Evolutionary conservation across 2,113 vertebrate species (phyloP), one percentile per base, ranked within the genome.

Genomic region (Dipodomys ordii): DNA sequence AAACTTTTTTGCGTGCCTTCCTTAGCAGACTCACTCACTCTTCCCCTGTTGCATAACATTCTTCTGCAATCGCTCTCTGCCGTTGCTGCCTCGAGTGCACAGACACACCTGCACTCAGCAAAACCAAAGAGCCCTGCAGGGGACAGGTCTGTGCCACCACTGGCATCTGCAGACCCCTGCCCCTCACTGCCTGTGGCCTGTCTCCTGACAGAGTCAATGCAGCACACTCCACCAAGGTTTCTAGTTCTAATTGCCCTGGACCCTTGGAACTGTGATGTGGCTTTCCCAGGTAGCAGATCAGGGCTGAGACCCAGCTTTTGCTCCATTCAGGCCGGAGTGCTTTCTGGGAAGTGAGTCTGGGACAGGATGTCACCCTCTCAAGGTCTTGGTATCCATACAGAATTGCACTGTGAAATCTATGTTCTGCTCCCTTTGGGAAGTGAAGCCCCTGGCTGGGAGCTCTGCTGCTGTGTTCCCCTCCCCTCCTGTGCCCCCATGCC

Each of bases 141-240:
- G 22, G 27, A 18, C 30, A 23, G 6, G 15, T 0, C 22, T n/a
- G 32, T 9, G 5, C 49, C 16, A 49, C 22, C 53, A 72, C 32
- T 57, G 67, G 39, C 39, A 39, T 39, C 39, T 39, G 39, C 39
- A 49, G 49, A 49, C 49, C 49, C 49, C 49, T 49, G 5, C 39
- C 4, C 39, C 39, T 39, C 39, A 6, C 39, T 39, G 39, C 39
- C 39, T 39, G 39, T 39, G 39, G 39, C 39, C 39, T 39, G 39
- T 39, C 39, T 39, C 39, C 39, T 39, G 39, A 39, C 39, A 39
- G 35, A 3, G 39, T 57, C 53, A 57, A 57, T 3, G 62, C 62
- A 64, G 11, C 28, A 6, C 4, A 16, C 11, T 15, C 25, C 0
- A 0, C 9, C 13, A 79, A 16, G 22, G 18, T 68, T 8, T 46